Conservation (phyloP, 2,888 invertebrate species). For the Agriopis aurantiaria region DNA sequence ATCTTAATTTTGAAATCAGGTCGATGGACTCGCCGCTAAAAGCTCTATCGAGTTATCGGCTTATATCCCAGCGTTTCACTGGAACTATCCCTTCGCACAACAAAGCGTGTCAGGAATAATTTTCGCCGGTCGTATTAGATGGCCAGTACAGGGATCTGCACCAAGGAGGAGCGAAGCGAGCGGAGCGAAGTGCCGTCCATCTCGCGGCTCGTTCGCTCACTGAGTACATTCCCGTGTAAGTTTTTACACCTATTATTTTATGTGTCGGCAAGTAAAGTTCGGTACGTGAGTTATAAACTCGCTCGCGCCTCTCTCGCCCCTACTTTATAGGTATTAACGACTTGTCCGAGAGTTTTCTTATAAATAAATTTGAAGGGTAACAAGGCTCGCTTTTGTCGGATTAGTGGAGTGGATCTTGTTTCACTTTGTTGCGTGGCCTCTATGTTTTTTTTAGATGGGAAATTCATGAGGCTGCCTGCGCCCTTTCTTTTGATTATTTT, state of each 20-base stretch:
- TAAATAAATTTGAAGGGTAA: conserved; percentile 87
- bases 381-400: conserved; percentile 87
- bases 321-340: conserved; percentile 87
- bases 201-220: conserved; percentile 80
- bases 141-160: conserved; percentile 35
- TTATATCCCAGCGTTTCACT: conserved; percentile 26
- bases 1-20: conserved; percentile 9
- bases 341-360: conserved; percentile 87
- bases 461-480: conserved; percentile 70
- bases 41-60: conserved; percentile 23
- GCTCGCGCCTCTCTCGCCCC: conserved; percentile 86
- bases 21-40: conserved; percentile 14
- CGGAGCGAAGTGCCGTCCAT: conserved; percentile 72
- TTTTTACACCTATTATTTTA: conserved; percentile 87
- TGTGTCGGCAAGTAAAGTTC: conserved; percentile 87
- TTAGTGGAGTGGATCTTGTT: conserved; percentile 87
- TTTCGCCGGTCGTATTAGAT: conserved; percentile 37
- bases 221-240: conserved; percentile 87
- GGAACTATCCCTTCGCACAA: conserved; percentile 39
- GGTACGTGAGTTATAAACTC: conserved; percentile 87
- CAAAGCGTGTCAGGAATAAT: conserved; percentile 48
- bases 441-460: conserved; percentile 78
- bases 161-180: conserved; percentile 42
- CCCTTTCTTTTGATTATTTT: conserved; percentile 59
- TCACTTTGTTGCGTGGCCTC: conserved; percentile 84